These are phyloP conservation scores for Notoglanidium macrostoma DNA, from an alignment of 2,797 vertebrate genomes.

Conservation along the genomic window DNA sequence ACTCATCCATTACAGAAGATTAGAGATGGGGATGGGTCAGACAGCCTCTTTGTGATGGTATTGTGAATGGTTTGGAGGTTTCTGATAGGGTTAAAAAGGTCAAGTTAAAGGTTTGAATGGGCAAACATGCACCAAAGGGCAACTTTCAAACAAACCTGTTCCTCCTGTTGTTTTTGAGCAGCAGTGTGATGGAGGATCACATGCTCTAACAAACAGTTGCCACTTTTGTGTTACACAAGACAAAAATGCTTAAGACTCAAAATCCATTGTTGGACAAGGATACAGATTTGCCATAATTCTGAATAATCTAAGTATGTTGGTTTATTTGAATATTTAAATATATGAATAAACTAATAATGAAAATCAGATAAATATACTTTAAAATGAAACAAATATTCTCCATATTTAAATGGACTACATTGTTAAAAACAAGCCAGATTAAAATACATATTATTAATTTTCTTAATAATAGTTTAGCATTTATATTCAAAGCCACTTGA, in stretches of 20 bases:
- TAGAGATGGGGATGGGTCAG: constrained; percentile 63
- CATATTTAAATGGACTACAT: neutral
- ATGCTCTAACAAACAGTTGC: neutral
- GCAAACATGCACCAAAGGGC: neutral
- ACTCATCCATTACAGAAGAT: constrained; percentile 81
- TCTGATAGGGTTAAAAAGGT: constrained; percentile 25
- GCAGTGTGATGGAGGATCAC: neutral
- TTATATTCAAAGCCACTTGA: neutral
- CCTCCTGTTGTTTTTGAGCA: constrained; percentile 3
- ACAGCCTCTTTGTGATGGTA: constrained; percentile 19
- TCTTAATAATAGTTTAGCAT: neutral
- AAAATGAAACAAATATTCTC: neutral
- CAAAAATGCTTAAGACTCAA: neutral
- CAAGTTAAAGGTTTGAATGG: constrained; percentile 27
- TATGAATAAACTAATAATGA: neutral
- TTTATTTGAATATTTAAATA: neutral
- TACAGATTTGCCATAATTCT: neutral
- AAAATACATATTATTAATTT: neutral
- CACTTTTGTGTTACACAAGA: neutral
- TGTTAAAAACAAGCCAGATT: neutral
- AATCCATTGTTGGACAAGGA: neutral
- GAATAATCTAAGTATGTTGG: neutral
- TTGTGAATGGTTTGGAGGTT: constrained; percentile 19
- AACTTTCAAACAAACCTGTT: neutral
- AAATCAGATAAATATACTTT: neutral